Evolutionary conservation across 2,797 vertebrate species (phyloP).

Genomic region (Esox masquinongy): DNA sequence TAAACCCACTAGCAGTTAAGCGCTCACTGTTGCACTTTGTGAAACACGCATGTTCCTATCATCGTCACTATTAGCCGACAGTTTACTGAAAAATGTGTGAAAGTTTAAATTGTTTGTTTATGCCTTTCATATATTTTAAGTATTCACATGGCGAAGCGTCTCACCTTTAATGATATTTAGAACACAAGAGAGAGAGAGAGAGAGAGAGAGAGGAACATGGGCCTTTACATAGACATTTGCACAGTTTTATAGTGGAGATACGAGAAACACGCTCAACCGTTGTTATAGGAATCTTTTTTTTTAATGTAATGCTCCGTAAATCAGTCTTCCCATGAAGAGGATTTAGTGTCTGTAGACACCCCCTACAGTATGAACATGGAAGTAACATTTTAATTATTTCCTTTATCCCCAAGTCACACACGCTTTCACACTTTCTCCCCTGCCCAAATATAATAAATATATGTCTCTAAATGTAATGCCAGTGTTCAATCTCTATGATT

Average conservation of each 20-base stretch:
- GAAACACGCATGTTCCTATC: not conserved
- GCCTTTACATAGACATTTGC: slow-evolving; percentile 10
- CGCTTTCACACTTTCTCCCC: slow-evolving; percentile 6
- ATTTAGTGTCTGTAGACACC: slow-evolving; percentile 46
- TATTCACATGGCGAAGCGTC: slow-evolving; percentile 7
- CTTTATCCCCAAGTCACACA: slow-evolving; percentile 16
- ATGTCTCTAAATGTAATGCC: not conserved
- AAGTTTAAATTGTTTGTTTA: not conserved
- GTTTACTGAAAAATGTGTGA: not conserved
- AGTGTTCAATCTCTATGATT: not conserved
- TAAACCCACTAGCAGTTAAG: no score
- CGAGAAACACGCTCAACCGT: slow-evolving; percentile 9
- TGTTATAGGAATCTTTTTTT: slow-evolving; percentile 33
- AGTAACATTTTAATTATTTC: slow-evolving; percentile 29
- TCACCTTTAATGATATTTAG: not conserved
- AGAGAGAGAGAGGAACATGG: not conserved
- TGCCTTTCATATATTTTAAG: not conserved
- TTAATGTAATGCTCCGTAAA: slow-evolving; percentile 22
- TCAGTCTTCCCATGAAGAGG: slow-evolving; percentile 17
- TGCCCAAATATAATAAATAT: not conserved
- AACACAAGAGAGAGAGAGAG: not conserved
- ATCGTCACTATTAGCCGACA: not conserved
- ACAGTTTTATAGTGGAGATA: slow-evolving; percentile 26
- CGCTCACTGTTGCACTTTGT: no score
- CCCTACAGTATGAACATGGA: slow-evolving; percentile 53